Percentiles rank a stretch among this genome's conserved stretches.
Conservation (phyloP, 2,797 vertebrate species). For the Nyctibius grandis region DNA sequence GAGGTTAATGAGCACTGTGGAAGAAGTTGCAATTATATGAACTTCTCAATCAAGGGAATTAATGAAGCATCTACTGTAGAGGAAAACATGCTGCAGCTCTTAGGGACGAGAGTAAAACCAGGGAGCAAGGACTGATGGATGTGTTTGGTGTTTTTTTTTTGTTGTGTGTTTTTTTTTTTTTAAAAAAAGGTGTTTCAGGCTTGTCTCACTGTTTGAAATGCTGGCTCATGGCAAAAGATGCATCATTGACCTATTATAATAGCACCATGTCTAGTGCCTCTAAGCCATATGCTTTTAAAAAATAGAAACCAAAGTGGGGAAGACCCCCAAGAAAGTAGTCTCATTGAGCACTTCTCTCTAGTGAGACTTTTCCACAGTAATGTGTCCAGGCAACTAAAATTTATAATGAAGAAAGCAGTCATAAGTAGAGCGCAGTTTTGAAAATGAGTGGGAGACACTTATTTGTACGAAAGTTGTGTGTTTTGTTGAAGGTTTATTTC, state of each 20-base stretch:
- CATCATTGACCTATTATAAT: neutral
- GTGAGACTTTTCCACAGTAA: neutral
- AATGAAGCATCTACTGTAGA: neutral
- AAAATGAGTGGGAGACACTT: neutral
- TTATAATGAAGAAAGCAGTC: neutral
- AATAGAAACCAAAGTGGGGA: neutral
- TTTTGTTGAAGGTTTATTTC: conserved; percentile 38
- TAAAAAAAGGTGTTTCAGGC: neutral
- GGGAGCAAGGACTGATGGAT: neutral
- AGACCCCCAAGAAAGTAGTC: neutral
- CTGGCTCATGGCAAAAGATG: neutral
- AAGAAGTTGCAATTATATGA: conserved; percentile 2
- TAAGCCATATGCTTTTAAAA: neutral
- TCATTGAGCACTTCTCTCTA: neutral
- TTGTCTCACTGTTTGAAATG: neutral
- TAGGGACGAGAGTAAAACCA: neutral
- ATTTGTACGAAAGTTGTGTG: neutral
- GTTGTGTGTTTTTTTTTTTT: neutral
- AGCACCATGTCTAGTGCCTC: neutral
- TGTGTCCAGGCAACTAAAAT: neutral
- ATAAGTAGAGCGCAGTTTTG: neutral
- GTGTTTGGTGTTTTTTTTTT: neutral
- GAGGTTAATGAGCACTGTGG: conserved; percentile 9
- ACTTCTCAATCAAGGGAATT: neutral
- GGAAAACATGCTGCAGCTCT: conserved; percentile 21